These are phyloP conservation scores for Agrochola circellaris DNA, from an alignment of 2,888 invertebrate species.

Conservation along the genomic window DNA sequence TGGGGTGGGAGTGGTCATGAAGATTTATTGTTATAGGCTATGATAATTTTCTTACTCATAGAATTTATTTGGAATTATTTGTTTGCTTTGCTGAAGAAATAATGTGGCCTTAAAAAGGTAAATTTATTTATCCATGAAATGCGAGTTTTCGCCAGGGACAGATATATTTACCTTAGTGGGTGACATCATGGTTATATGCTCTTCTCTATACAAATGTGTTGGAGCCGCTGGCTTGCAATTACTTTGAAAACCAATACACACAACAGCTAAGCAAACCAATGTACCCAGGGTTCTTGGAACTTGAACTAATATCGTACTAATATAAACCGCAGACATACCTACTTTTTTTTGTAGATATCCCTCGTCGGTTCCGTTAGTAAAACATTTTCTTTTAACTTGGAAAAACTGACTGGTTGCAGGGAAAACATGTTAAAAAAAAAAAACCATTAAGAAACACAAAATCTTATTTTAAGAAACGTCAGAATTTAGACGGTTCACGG, in stretches of 20 bases:
- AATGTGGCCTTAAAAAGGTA: slow-evolving; percentile 6
- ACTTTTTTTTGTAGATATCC: neutral
- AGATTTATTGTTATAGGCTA: slow-evolving; percentile 59
- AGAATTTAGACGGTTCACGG: neutral
- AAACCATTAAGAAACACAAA: too few relatives aligned
- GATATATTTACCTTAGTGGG: neutral
- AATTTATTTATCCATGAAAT: slow-evolving; percentile 9
- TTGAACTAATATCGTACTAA: slow-evolving; percentile 6
- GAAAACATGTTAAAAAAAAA: too few relatives aligned
- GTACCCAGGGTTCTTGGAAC: neutral
- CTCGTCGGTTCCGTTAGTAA: neutral
- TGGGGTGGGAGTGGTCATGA: slow-evolving; percentile 48
- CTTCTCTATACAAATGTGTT: neutral
- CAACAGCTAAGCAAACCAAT: neutral
- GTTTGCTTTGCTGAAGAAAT: slow-evolving; percentile 21
- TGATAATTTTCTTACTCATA: slow-evolving; percentile 45
- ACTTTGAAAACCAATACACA: neutral
- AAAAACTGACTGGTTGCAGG: neutral
- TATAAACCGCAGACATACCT: neutral
- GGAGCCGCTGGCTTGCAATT: neutral
- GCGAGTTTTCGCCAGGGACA: neutral
- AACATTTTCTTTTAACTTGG: neutral
- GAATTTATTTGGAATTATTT: slow-evolving; percentile 23
- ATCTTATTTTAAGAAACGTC: neutral
- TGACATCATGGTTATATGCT: neutral